Percentiles rank a stretch among this genome's conserved stretches.
phyloP scores from a whole-genome alignment of 2,888 invertebrate species.

The Drosophila pseudotalamancana region DNA sequence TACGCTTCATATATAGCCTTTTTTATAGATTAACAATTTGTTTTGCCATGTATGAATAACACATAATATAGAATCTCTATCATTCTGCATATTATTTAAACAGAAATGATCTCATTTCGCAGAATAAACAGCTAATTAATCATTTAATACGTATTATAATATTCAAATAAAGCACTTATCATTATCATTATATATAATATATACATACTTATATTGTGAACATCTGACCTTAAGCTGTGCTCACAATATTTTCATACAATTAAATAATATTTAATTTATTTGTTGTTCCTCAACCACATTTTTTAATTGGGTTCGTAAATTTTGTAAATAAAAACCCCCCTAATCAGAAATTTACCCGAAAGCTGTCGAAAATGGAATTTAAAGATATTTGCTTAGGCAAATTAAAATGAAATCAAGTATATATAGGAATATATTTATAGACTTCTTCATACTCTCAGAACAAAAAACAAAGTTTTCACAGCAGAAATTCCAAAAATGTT shows the following conservation, averaged over 20 bases:
- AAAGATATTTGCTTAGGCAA: not conserved
- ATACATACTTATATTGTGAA: too few species aligned
- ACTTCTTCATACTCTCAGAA: not conserved
- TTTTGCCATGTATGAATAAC: not conserved
- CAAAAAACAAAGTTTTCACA: not conserved
- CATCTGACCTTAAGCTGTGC: conserved; percentile 26
- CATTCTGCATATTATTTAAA: conserved; percentile 16
- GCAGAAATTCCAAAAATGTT: conserved; percentile 17
- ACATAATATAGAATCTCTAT: conserved; percentile 6
- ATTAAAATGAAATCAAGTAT: conserved; percentile 4
- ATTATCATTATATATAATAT: not conserved
- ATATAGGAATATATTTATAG: conserved; percentile 3
- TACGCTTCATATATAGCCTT: too few species aligned
- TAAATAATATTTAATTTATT: conserved; percentile 7
- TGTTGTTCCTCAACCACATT: not conserved
- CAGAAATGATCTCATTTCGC: conserved; percentile 47
- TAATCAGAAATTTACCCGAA: not conserved
- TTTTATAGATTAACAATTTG: not conserved
- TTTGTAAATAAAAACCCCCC: not conserved
- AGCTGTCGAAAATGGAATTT: not conserved
- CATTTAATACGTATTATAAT: conserved; percentile 11
- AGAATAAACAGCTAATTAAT: conserved; percentile 30
- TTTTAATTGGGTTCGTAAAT: not conserved
- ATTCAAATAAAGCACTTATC: conserved; percentile 8
- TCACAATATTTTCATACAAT: conserved; percentile 15